Evolutionary conservation across 1,140 invertebrate species (phyloP).

Genomic region (Trachymyrmex cornetzi): DNA sequence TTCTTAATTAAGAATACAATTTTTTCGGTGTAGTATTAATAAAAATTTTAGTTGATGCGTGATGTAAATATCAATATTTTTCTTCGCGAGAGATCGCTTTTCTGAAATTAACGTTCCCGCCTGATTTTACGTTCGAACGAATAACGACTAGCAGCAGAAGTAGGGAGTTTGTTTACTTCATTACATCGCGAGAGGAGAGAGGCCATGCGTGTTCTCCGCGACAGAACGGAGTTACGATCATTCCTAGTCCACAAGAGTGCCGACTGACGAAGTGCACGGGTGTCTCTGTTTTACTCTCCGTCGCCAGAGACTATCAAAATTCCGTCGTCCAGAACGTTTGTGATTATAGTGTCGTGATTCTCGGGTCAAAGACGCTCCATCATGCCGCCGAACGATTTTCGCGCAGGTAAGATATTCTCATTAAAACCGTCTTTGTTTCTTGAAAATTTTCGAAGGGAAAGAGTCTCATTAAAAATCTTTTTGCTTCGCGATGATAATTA

Average conservation of each 20-base stretch:
- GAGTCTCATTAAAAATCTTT: background rate
- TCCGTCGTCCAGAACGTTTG: background rate
- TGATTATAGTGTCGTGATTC: slow-evolving; percentile 19
- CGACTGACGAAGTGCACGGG: slow-evolving; percentile 34
- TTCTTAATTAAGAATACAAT: too few relatives aligned
- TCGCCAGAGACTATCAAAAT: background rate
- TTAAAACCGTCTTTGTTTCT: background rate
- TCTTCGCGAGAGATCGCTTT: too few relatives aligned
- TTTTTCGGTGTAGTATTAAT: too few relatives aligned
- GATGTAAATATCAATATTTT: background rate
- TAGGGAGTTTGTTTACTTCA: background rate
- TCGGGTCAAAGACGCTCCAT: background rate
- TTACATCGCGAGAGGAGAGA: slow-evolving; percentile 47
- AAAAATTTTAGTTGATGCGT: background rate
- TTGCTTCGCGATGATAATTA: background rate
- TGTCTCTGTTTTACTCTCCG: slow-evolving; percentile 3
- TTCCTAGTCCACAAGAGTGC: slow-evolving; percentile 53
- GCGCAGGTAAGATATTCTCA: slow-evolving; percentile 55
- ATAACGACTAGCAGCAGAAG: background rate
- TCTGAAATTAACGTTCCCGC: slow-evolving; percentile 38
- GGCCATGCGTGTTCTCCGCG: slow-evolving; percentile 46
- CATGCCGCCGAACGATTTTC: slow-evolving; percentile 59
- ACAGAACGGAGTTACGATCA: slow-evolving; percentile 65
- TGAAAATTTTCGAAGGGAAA: background rate
- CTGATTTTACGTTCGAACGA: background rate